Evolutionary conservation across 2,888 invertebrate genomes (phyloP).

Genomic region (Atethmia centrago): DNA sequence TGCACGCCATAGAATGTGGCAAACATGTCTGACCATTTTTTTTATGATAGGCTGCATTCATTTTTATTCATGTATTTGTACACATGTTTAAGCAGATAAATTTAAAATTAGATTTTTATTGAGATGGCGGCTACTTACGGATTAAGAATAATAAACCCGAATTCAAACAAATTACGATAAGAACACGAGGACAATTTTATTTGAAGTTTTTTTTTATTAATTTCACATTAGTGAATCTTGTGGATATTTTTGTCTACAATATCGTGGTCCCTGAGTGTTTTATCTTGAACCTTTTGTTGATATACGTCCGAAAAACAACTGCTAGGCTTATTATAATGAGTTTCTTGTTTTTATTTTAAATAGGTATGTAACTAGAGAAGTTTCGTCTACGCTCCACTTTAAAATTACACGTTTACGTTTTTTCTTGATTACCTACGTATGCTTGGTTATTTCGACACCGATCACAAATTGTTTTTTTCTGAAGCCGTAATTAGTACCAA

Average conservation of each 20-base stretch:
- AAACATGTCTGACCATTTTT: too few relatives aligned
- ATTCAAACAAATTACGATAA: neutral
- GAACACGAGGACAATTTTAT: neutral
- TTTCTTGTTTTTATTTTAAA: neutral
- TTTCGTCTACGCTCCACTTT: slow-evolving; percentile 36
- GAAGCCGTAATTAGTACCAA: slow-evolving; percentile 14
- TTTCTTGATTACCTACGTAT: slow-evolving; percentile 11
- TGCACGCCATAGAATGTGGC: too few relatives aligned
- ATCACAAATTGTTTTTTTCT: slow-evolving; percentile 33
- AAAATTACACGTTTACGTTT: slow-evolving; percentile 32
- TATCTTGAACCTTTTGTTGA: neutral
- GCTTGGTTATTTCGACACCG: slow-evolving; percentile 8
- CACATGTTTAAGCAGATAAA: too few relatives aligned
- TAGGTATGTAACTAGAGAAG: neutral
- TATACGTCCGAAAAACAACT: neutral
- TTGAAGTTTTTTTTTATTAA: neutral
- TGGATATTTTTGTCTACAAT: neutral
- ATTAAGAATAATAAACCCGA: neutral
- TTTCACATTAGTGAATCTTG: neutral
- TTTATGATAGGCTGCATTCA: too few relatives aligned
- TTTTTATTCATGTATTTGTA: too few relatives aligned
- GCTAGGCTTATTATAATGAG: neutral
- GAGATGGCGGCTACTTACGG: too few relatives aligned
- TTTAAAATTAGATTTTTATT: too few relatives aligned
- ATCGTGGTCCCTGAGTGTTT: neutral